Conservation (phyloP, 1,140 invertebrate genomes). For the Branchinecta lindahli region DNA sequence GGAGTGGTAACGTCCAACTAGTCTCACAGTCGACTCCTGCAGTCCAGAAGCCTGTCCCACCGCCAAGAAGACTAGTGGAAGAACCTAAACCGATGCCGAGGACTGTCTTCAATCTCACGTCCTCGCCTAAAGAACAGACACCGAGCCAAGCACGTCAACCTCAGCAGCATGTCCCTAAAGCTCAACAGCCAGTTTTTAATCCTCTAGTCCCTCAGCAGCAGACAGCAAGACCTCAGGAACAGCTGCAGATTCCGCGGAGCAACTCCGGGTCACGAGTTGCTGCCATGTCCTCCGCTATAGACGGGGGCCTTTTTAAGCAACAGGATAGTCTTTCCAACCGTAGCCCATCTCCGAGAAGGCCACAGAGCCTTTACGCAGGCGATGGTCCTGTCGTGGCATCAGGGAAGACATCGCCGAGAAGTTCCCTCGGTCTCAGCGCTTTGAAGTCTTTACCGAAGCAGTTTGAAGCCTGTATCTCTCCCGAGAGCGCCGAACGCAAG, state of each 20-base stretch:
- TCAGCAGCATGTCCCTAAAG: not conserved
- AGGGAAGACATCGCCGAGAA: not conserved
- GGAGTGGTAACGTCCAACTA: not conserved
- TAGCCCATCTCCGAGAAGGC: conserved; percentile 8
- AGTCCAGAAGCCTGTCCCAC: not conserved
- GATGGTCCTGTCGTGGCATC: not conserved
- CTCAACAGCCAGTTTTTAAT: no score
- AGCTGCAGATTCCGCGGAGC: not conserved
- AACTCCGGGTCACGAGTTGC: conserved; percentile 1
- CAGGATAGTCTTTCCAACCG: not conserved
- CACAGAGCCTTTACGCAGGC: not conserved
- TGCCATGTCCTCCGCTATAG: not conserved
- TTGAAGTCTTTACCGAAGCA: conserved; percentile 42
- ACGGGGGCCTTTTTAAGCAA: not conserved
- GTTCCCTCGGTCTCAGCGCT: not conserved
- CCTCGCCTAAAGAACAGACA: not conserved
- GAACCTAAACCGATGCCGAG: not conserved
- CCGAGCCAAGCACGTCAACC: not conserved
- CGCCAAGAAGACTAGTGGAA: not conserved
- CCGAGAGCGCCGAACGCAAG: conserved; percentile 52
- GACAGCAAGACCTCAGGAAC: not conserved
- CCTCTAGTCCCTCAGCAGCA: not conserved
- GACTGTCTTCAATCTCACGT: not conserved
- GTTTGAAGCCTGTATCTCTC: conserved; percentile 56
- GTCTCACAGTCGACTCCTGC: not conserved